Evolutionary conservation across 1,140 invertebrate species (phyloP).

Genomic region (Gonatopus flavifemur): DNA sequence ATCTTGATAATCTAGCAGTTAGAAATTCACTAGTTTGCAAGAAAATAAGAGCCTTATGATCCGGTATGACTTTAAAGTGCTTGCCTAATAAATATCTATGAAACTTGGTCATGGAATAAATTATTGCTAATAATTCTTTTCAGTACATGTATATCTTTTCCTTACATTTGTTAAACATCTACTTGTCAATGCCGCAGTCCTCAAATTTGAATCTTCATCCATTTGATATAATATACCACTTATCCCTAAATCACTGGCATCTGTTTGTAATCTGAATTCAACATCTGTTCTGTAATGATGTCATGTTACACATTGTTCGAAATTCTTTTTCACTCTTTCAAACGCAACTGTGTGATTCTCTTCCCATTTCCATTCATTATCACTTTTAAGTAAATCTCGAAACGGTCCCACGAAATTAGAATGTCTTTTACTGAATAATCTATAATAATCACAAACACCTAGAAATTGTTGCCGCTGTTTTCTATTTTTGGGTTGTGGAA

Average conservation of each 20-base stretch:
- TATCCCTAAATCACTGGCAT: too few relatives aligned
- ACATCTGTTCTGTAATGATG: background rate
- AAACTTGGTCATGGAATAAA: background rate
- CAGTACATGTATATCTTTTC: slow-evolving; percentile 1
- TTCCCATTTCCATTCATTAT: slow-evolving; percentile 6
- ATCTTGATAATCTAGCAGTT: background rate
- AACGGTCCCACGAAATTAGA: slow-evolving; percentile 24
- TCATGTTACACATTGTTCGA: background rate
- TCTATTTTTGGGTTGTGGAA: slow-evolving; percentile 34
- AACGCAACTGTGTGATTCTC: slow-evolving; percentile 4
- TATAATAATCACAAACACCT: slow-evolving; percentile 44
- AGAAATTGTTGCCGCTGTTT: slow-evolving; percentile 42
- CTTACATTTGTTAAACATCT: background rate
- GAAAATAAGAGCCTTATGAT: slow-evolving; percentile 5
- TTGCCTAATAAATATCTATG: background rate
- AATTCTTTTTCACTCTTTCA: slow-evolving; percentile 10
- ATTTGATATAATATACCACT: background rate
- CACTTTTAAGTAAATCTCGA: slow-evolving; percentile 23
- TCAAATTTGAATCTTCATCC: background rate
- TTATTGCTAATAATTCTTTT: slow-evolving; percentile 8
- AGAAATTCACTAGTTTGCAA: background rate
- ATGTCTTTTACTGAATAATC: slow-evolving; percentile 35
- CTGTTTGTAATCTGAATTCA: too few relatives aligned
- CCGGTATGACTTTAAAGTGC: slow-evolving; percentile 1
- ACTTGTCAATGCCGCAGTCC: background rate